Conservation (phyloP, 2,797 vertebrate species). For the Pseudomugil gertrudae region DNA sequence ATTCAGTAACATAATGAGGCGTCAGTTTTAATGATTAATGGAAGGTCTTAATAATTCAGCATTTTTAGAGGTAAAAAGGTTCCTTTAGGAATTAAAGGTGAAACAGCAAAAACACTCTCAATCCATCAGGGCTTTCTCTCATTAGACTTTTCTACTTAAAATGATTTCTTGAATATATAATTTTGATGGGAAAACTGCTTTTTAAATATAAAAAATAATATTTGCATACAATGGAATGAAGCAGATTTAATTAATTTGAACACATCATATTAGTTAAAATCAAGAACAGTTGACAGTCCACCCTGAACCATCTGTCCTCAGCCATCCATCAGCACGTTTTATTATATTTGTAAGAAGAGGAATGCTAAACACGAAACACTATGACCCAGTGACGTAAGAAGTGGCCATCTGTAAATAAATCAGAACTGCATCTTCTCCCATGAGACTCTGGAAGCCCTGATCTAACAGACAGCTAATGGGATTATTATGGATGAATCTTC, state of each 20-base stretch:
- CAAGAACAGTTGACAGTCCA: slow-evolving; percentile 21
- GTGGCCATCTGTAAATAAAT: slow-evolving; percentile 70
- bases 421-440: slow-evolving; percentile 48
- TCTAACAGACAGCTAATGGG: slow-evolving; percentile 49
- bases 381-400: slow-evolving; percentile 71
- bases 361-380: slow-evolving; percentile 66
- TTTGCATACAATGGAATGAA: background rate
- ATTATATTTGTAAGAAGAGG: slow-evolving; percentile 60
- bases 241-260: background rate
- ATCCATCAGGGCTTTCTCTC: no score
- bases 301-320: slow-evolving; percentile 44
- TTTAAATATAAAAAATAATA: no score
- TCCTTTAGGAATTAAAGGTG: no score
- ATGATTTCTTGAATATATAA: no score
- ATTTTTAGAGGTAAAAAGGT: no score
- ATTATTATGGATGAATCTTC: slow-evolving; percentile 54
- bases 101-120: no score
- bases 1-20: no score
- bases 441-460: slow-evolving; percentile 26
- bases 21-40: no score
- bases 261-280: slow-evolving; percentile 18
- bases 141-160: no score
- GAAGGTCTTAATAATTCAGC: no score
- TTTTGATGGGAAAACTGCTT: no score
- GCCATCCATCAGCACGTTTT: slow-evolving; percentile 57